Base-by-base conservation (phyloP, 1,140 invertebrate species). In the Delia radicum region DNA sequence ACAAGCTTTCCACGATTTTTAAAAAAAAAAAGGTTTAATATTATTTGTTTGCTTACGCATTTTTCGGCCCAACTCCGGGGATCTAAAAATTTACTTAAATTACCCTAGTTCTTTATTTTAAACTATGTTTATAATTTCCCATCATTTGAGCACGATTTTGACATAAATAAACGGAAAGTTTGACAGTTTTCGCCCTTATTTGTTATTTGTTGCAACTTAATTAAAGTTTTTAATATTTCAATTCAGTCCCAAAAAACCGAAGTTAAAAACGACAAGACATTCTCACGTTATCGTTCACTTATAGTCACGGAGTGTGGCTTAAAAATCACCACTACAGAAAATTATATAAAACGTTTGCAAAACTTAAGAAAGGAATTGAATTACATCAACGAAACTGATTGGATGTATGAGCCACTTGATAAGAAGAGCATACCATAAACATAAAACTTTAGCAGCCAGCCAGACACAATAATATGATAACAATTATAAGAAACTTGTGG, bases 331-430 rank as follows among this genome's bases (percentile, higher is more conserved):
- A 78, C 79, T 0, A 86, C 85, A 26, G 89, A 90, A 73, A 80
- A 86, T 26, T 91, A 92, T 72, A 85, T 88, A n/a, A 91, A 91
- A 81, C 87, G 91, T 73, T 88, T 93, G 33, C 89, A 91, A 80
- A 86, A 87, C 12, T 81, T 93, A 67, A 87, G 91, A 77, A 92
- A 91, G 81, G 91, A 92, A 85, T 83, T 93, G 37, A 90, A 91
- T 71, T 91, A 90, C 79, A 85, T 93, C 13, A 92, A 91, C 82
- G 87, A 87, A 13, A 92, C 91, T 5, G 91, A 92, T 79, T 92
- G 91, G 91, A 90, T 90, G 82, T 93, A 91, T 87, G 90, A 92
- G 74, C 87, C 82, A 21, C 69, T 85, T 5, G 83, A 85, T 5
- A 86, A 79, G 29, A 82, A 80, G 65, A 78, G 77, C 3, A 55